phyloP scores from a whole-genome alignment of 1,140 invertebrate species.

The Drosophila teissieri region DNA sequence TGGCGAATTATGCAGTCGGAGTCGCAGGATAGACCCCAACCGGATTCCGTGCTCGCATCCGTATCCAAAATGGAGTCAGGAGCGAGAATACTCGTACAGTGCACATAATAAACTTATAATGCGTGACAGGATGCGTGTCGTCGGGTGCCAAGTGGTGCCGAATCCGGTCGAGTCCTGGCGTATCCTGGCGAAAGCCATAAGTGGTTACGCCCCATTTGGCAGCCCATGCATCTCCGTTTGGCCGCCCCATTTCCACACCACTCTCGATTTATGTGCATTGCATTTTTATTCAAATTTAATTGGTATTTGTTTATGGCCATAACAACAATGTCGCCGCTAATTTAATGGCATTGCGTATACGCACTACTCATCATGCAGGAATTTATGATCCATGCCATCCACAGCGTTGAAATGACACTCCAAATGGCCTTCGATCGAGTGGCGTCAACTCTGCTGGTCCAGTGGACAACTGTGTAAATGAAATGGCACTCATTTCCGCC shows the following conservation, averaged over 20 bases:
- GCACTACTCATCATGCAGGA: conserved; percentile 31
- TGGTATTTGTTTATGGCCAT: conserved; percentile 61
- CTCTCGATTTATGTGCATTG: conserved; percentile 57
- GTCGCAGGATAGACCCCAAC: neutral
- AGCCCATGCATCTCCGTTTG: conserved; percentile 59
- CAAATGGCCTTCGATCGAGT: conserved; percentile 34
- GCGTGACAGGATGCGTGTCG: conserved; percentile 56
- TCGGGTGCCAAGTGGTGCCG: conserved; percentile 24
- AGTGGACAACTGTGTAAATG: conserved; percentile 17
- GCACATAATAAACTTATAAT: conserved; percentile 69
- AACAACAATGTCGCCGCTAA: conserved; percentile 56
- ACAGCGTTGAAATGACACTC: conserved; percentile 18
- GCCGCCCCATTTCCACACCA: conserved; percentile 5
- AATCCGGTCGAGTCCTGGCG: conserved; percentile 4
- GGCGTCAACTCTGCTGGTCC: conserved; percentile 30
- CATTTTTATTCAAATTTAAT: conserved; percentile 81
- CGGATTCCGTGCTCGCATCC: neutral
- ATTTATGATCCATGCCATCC: conserved; percentile 43
- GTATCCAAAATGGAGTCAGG: conserved; percentile 5
- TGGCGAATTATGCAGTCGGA: conserved; percentile 29
- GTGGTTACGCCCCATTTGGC: conserved; percentile 68
- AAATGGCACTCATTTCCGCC: conserved; percentile 39
- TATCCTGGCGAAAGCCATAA: conserved; percentile 38
- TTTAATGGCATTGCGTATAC: conserved; percentile 45
- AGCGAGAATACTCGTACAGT: neutral